Evolutionary conservation across 2,888 invertebrate genomes (phyloP), one percentile per base, ranked within the genome.

Genomic region (Troides helena): DNA sequence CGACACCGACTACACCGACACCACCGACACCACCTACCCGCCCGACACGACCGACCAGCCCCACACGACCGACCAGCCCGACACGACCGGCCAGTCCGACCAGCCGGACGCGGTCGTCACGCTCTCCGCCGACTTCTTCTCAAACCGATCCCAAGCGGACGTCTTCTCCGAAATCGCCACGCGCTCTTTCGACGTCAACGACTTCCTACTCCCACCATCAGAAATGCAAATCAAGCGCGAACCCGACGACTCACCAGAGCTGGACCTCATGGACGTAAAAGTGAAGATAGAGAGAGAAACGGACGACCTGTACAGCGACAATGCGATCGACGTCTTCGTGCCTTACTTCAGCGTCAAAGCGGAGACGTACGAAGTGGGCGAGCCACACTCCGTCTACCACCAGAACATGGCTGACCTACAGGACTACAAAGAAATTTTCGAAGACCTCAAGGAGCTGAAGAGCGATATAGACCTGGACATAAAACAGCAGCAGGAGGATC

Each of bases 341-440:
- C 89, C 92, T 2, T 92, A 89, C 67, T 93, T 92, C 77, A 77
- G 81, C 8, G 80, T 82, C 10, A 90, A 89, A 74, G 73, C 85
- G 0, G 90, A 89, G 72, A 87, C 85, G 68, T 78, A 85, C 74
- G 87, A 86, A 72, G 82, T 76, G 75, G 93, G 79, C 53, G 93
- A 84, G 75, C 76, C 85, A 0, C 81, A 87, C 69, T 93, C 94
- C 0, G 93, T 94, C 0, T 89, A 90, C 76, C 92, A 93, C 62
- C 94, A 94, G 74, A 94, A 94, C 74, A 77, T 94, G 72, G 94
- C 94, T 0, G 94, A 94, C 81, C 79, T 94, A 17, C 88, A 89
- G 72, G 94, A 94, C 73, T 94, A 93, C 73, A 92, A 85, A 4
- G 92, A 93, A 59, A 73, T 87, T 18, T 84, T 86, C 7, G 85